phyloP scores from a whole-genome alignment of 2,113 vertebrate species.

The Embiotoca jacksoni region DNA sequence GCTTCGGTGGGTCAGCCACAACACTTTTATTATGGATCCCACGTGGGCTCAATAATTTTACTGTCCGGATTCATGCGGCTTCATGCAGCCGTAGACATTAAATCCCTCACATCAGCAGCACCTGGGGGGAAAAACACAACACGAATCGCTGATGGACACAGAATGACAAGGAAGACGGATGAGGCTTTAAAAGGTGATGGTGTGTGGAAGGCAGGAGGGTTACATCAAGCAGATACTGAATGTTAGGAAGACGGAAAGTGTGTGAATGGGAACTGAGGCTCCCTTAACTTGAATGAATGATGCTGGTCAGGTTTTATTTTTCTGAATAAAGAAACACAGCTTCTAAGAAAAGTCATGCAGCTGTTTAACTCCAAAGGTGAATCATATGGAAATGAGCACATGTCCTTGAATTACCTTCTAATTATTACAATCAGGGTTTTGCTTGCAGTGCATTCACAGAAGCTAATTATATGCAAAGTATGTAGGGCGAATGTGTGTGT shows the following conservation, averaged over 20 bases:
- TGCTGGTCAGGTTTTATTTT: not conserved
- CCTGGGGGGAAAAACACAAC: conserved; percentile 28
- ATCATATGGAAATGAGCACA: not conserved
- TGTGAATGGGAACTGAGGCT: too few relatives aligned
- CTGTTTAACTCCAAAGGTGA: not conserved
- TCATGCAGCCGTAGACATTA: conserved; percentile 5
- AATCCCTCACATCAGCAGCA: conserved; percentile 37
- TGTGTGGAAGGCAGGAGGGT: not conserved
- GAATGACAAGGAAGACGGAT: conserved; percentile 34
- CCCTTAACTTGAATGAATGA: too few relatives aligned
- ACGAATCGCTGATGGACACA: conserved; percentile 45
- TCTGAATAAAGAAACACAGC: not conserved
- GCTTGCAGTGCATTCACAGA: not conserved
- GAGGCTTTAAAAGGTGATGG: conserved; percentile 10
- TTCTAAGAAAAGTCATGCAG: not conserved
- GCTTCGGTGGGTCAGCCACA: not conserved
- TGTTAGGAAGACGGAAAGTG: not conserved
- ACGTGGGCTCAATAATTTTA: conserved; percentile 5
- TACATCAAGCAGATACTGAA: not conserved
- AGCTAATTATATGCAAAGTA: not conserved
- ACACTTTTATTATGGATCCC: not conserved
- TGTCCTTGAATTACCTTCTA: not conserved
- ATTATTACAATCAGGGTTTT: not conserved
- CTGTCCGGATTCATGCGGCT: not conserved
- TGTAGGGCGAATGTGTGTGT: not conserved